A percentile compares a stretch with the other conserved stretches of the same genome.
These are phyloP conservation scores for Sinosuthora webbiana DNA, from an alignment of 2,113 vertebrate genomes.

Conservation along the genomic window DNA sequence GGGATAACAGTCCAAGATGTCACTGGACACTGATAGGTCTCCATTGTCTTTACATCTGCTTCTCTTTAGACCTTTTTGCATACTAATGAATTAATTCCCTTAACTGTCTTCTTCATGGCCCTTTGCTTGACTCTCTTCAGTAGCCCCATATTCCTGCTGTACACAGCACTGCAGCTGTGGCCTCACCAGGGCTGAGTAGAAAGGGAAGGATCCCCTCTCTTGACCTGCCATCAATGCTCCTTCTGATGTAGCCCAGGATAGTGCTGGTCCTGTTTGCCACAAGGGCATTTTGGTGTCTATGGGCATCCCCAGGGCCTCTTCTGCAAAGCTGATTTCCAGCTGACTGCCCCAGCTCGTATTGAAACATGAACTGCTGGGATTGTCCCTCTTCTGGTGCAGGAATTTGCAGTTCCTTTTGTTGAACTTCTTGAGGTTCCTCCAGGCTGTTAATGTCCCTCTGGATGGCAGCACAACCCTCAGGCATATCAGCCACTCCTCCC, in stretches of 20 bases:
- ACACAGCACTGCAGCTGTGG: background rate
- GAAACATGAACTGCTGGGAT: background rate
- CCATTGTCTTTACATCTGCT: background rate
- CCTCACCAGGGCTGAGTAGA: background rate
- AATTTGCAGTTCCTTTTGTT: background rate
- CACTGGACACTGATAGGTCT: background rate
- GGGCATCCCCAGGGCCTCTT: background rate
- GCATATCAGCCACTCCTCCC: background rate
- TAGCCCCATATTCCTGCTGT: background rate
- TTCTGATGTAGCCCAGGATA: background rate
- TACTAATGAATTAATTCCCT: background rate
- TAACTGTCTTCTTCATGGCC: background rate
- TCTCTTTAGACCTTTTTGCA: background rate
- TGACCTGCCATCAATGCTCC: background rate
- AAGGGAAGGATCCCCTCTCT: background rate
- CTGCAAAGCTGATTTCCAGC: background rate
- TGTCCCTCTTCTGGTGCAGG: background rate
- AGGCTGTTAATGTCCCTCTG: background rate
- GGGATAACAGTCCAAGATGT: background rate
- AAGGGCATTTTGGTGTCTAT: fast-evolving
- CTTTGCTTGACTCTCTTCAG: background rate
- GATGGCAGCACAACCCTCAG: background rate
- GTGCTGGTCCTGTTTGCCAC: background rate
- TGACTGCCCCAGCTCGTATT: background rate
- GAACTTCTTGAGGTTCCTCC: background rate